These are phyloP conservation scores for Bradypodion ventrale DNA, from an alignment of 2,797 vertebrate species.

Conservation along the genomic window DNA sequence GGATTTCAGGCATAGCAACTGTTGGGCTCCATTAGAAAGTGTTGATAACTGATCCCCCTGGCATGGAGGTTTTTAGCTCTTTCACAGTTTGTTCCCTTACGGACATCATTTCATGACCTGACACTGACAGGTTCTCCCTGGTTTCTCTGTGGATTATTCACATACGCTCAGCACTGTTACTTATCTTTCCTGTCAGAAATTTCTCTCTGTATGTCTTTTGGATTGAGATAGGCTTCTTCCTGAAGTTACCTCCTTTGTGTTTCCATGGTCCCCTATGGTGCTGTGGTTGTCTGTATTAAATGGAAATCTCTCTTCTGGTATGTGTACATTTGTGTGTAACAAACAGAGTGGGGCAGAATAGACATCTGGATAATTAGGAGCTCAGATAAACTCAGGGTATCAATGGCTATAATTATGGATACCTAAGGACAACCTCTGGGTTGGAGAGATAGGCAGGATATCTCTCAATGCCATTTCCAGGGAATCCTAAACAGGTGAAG, in stretches of 20 bases:
- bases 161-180: constrained; percentile 25
- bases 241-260: constrained; percentile 28
- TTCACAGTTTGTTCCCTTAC: constrained; percentile 16
- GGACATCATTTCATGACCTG: constrained; percentile 26
- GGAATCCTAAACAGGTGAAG: too few relatives aligned
- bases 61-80: neutral
- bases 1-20: accelerated
- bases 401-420: too few relatives aligned
- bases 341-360: neutral
- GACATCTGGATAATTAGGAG: neutral
- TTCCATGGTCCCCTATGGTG: accelerated
- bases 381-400: constrained; percentile 1
- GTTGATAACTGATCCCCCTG: neutral
- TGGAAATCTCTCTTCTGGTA: neutral
- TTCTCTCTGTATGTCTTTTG: neutral
- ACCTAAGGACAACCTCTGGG: too few relatives aligned
- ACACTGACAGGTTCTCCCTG: neutral
- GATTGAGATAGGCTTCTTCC: neutral
- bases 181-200: constrained; percentile 32
- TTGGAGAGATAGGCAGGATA: too few relatives aligned
- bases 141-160: constrained; percentile 11
- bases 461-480: too few relatives aligned
- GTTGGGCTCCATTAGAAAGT: accelerated
- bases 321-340: neutral
- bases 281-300: neutral